phyloP scores from a whole-genome alignment of 2,797 vertebrate genomes.

The Myotis myotis region DNA sequence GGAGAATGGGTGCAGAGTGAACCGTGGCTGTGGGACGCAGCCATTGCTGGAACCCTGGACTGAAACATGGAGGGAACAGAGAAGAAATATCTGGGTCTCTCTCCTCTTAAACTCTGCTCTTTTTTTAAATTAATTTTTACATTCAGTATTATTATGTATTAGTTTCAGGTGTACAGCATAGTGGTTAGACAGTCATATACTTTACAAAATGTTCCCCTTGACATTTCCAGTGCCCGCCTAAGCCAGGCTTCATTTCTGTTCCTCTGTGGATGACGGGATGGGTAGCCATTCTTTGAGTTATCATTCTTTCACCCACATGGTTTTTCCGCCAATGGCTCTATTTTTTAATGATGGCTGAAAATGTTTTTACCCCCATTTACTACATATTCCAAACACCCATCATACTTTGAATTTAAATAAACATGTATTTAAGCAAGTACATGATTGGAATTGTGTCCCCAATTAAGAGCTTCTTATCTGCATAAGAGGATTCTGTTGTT shows the following conservation, averaged over 20 bases:
- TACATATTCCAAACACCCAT: neutral
- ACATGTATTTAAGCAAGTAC: conserved; percentile 32
- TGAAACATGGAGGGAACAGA: neutral
- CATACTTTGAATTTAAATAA: conserved; percentile 33
- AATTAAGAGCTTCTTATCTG: neutral
- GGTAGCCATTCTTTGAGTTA: neutral
- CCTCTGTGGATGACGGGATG: neutral
- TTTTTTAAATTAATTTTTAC: neutral
- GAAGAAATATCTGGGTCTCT: neutral
- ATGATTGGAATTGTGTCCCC: neutral
- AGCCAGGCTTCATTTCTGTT: neutral
- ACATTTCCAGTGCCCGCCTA: neutral
- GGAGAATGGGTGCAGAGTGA: neutral
- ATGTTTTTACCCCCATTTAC: neutral
- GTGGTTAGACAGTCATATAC: neutral
- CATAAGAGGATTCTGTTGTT: neutral
- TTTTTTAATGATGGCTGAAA: conserved; percentile 39
- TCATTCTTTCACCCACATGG: neutral
- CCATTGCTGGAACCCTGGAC: neutral
- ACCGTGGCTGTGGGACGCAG: neutral
- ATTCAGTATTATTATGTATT: neutral
- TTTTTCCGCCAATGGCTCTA: neutral
- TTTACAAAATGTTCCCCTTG: neutral
- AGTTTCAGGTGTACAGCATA: neutral
- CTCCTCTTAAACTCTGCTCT: neutral